A percentile compares a stretch with the other conserved stretches of the same genome.
phyloP scores from a whole-genome alignment of 53 echinoderm and acorn worm species.

The Henricia sp. region DNA sequence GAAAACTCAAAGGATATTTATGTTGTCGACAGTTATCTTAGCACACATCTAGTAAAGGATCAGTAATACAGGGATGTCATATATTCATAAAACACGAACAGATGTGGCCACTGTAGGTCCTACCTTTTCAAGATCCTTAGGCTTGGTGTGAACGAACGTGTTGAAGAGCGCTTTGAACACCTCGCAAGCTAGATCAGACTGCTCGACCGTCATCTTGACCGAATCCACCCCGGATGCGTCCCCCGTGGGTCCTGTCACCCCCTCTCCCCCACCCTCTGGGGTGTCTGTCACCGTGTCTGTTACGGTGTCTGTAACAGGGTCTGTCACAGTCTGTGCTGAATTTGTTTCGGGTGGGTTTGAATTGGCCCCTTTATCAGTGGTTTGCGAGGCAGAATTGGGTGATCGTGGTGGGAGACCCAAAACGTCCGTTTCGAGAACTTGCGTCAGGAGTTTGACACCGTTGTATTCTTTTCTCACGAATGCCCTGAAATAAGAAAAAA shows the following conservation, averaged over 20 bases:
- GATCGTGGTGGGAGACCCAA: constrained; percentile 17
- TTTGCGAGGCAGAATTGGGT: neutral
- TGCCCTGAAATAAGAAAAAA: constrained; percentile 51
- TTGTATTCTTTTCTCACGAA: constrained; percentile 71
- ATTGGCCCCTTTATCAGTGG: neutral
- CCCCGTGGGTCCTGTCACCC: neutral
- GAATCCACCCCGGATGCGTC: constrained; percentile 17
- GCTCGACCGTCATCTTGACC: constrained; percentile 59
- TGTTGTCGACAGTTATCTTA: too few relatives aligned
- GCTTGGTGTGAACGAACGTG: constrained; percentile 76
- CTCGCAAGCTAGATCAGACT: constrained; percentile 84
- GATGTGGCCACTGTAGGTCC: too few relatives aligned
- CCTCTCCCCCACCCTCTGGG: neutral
- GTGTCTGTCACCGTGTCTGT: neutral
- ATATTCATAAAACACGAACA: too few relatives aligned
- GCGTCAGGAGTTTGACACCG: constrained; percentile 66
- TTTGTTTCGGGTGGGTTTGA: neutral
- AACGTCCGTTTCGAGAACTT: constrained; percentile 67
- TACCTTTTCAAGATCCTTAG: constrained; percentile 72
- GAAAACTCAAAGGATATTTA: too few relatives aligned
- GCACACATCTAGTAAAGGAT: too few relatives aligned
- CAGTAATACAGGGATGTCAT: too few relatives aligned
- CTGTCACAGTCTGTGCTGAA: neutral
- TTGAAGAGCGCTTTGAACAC: constrained; percentile 92
- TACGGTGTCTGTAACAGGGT: neutral